Evolutionary conservation across 1,140 invertebrate genomes (phyloP).

Genomic region (Trachymyrmex septentrionalis): DNA sequence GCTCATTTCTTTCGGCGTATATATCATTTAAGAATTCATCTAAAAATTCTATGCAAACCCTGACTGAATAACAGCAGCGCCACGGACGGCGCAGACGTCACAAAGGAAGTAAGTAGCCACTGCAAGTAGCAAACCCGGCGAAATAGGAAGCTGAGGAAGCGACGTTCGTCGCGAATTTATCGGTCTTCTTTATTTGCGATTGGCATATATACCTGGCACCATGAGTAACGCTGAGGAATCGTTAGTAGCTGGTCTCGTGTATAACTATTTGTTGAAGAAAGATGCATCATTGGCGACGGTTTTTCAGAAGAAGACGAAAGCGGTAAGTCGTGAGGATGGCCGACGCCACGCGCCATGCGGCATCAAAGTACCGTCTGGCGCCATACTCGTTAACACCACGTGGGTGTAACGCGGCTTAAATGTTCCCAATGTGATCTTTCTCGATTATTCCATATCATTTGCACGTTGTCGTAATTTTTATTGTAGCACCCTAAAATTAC

Average conservation of each 20-base stretch:
- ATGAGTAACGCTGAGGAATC: conserved; percentile 80
- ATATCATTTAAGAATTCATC: not conserved
- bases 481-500: not conserved
- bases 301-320: conserved; percentile 88
- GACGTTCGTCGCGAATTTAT: not conserved
- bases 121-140: not conserved
- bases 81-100: not conserved
- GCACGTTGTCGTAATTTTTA: not conserved
- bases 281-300: conserved; percentile 88
- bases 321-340: conserved; percentile 85
- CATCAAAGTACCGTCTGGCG: conserved; percentile 40
- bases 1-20: not conserved
- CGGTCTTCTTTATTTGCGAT: not conserved
- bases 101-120: too few relatives aligned
- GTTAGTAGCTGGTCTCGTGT: conserved; percentile 85
- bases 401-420: conserved; percentile 58
- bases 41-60: not conserved
- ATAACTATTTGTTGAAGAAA: conserved; percentile 87
- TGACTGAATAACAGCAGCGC: not conserved
- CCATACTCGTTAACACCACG: conserved; percentile 76
- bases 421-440: not conserved
- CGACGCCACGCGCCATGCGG: conserved; percentile 51
- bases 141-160: not conserved
- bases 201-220: conserved; percentile 10
- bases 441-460: not conserved